Conservation (phyloP, 2,797 vertebrate genomes). For the Tinamus major region DNA sequence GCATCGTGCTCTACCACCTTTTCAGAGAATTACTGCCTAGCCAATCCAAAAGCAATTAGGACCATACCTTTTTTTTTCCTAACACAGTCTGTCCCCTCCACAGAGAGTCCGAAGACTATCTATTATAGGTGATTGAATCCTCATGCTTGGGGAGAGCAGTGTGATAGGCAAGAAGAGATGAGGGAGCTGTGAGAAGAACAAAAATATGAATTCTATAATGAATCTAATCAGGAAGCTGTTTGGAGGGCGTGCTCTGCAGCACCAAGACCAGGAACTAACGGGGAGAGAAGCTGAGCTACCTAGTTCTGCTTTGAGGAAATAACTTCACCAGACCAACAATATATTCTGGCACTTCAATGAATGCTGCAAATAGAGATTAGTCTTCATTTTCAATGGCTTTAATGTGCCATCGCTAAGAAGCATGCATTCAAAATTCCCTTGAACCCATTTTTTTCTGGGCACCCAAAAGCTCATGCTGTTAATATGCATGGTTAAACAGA, state of each 20-base stretch:
- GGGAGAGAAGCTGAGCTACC: not conserved
- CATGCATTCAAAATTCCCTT: not conserved
- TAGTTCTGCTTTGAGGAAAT: not conserved
- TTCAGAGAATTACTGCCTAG: conserved; percentile 33
- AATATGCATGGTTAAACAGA: not conserved
- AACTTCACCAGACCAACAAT: not conserved
- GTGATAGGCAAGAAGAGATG: not conserved
- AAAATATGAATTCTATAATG: not conserved
- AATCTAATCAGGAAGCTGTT: not conserved
- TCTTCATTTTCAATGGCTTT: not conserved
- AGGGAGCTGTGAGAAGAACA: not conserved
- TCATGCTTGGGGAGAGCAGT: not conserved
- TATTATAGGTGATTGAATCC: not conserved
- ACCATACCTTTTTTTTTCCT: not conserved
- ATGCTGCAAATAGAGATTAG: not conserved
- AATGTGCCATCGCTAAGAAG: not conserved
- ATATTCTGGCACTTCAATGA: not conserved
- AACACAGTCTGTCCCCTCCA: not conserved
- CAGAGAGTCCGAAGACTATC: not conserved
- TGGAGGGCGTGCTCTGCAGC: not conserved
- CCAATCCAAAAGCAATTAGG: not conserved
- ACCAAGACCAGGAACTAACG: not conserved
- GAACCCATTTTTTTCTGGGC: not conserved
- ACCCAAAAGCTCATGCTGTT: not conserved
- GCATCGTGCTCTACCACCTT: conserved; percentile 25